A percentile compares a stretch with the other conserved stretches of the same genome.
These are phyloP conservation scores for Megaceryle torquata DNA, from an alignment of 2,113 vertebrate genomes.

Conservation along the genomic window DNA sequence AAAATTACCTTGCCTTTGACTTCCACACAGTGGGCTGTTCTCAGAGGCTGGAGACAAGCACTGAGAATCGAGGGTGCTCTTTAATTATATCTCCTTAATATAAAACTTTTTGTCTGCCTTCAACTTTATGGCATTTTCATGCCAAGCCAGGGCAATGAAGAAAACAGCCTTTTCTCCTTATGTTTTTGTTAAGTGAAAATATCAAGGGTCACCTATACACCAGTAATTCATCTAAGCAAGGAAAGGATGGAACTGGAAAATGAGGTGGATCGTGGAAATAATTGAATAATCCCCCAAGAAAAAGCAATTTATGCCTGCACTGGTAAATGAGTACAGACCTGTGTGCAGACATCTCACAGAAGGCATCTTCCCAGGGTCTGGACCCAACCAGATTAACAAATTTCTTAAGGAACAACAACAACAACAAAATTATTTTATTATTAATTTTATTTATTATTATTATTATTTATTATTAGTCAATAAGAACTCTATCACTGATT, in stretches of 20 bases:
- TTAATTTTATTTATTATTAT: too few relatives aligned
- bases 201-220: not conserved
- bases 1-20: conserved; percentile 27
- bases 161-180: not conserved
- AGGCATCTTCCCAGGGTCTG: not conserved
- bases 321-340: not conserved
- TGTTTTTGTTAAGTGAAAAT: not conserved
- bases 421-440: too few relatives aligned
- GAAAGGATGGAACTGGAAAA: conserved; percentile 18
- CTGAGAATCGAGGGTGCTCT: not conserved
- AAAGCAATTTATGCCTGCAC: not conserved
- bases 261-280: not conserved
- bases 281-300: not conserved
- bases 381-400: not conserved
- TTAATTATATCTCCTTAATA: not conserved
- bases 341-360: not conserved
- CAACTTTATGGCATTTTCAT: not conserved
- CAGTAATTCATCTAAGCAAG: not conserved
- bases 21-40: conserved; percentile 7
- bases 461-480: not conserved
- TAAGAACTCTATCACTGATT: not conserved
- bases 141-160: not conserved
- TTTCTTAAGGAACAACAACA: not conserved
- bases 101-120: not conserved
- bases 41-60: conserved; percentile 11